These are phyloP conservation scores for Oncorhynchus mykiss DNA, from an alignment of 2,113 vertebrate species.

Conservation along the genomic window DNA sequence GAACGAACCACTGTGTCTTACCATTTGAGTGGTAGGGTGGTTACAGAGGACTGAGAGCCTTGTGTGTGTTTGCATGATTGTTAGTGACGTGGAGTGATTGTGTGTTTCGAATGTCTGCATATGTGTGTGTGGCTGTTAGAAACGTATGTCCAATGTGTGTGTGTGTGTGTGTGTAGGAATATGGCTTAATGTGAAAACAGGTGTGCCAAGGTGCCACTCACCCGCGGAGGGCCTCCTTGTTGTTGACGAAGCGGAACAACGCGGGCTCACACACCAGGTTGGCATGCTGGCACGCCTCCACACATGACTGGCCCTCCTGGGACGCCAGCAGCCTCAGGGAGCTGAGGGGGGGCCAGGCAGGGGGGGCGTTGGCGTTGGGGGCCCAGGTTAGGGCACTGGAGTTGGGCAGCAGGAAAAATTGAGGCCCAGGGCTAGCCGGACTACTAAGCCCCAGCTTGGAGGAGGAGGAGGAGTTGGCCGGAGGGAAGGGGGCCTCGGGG, in stretches of 20 bases:
- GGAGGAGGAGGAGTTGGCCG: conserved; percentile 55
- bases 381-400: conserved; percentile 84
- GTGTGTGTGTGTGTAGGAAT: not conserved
- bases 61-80: not conserved
- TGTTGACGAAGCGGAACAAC: conserved; percentile 93
- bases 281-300: conserved; percentile 77
- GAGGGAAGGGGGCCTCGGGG: conserved; percentile 49
- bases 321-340: conserved; percentile 85
- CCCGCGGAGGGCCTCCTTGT: conserved; percentile 84
- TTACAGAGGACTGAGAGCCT: no score
- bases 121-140: not conserved
- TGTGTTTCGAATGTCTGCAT: not conserved
- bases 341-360: conserved; percentile 82
- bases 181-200: not conserved
- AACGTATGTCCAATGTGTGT: not conserved
- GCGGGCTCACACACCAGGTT: conserved; percentile 89
- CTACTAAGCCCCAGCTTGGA: conserved; percentile 60
- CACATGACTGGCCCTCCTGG: conserved; percentile 80
- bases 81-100: not conserved
- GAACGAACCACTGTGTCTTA: no score
- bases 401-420: conserved; percentile 78
- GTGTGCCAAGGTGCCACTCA: conserved; percentile 60
- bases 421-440: conserved; percentile 49
- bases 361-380: conserved; percentile 57
- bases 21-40: no score